A percentile compares a stretch with the other conserved stretches of the same genome.
These are phyloP conservation scores for Synodontis membranacea DNA, from an alignment of 2,113 vertebrate species.

Conservation along the genomic window DNA sequence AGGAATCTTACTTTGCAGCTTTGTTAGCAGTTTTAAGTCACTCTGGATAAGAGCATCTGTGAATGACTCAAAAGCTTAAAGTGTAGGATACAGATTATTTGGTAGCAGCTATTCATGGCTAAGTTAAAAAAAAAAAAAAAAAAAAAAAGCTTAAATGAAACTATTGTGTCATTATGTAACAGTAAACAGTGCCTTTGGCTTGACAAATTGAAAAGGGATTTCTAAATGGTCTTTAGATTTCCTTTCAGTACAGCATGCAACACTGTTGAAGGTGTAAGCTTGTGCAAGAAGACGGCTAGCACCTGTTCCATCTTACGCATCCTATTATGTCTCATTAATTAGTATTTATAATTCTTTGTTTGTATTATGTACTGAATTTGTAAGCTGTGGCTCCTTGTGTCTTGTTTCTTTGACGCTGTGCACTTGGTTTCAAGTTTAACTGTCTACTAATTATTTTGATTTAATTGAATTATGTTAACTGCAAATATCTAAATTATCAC, in stretches of 20 bases:
- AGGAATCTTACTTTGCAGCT: neutral
- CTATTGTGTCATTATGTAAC: neutral
- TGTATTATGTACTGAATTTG: neutral
- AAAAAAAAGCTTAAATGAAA: neutral
- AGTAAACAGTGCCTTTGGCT: neutral
- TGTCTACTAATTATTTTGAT: neutral
- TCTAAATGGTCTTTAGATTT: neutral
- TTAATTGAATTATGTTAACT: neutral
- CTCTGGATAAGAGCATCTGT: neutral
- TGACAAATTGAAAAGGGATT: neutral
- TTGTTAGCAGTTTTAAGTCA: neutral
- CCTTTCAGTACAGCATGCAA: neutral
- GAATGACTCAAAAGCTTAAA: neutral
- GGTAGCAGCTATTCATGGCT: neutral
- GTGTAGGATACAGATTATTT: neutral
- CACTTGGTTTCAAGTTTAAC: neutral
- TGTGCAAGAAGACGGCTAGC: neutral
- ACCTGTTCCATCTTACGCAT: neutral
- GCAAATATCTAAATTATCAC: neutral
- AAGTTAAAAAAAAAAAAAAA: too few relatives aligned
- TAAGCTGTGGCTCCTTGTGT: neutral
- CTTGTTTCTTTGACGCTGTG: neutral
- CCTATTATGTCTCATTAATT: neutral
- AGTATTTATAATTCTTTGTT: neutral
- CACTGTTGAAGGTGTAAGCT: neutral